Base-by-base conservation (phyloP, 2,888 invertebrate genomes). In the Eueremaeus valkanovi region DNA sequence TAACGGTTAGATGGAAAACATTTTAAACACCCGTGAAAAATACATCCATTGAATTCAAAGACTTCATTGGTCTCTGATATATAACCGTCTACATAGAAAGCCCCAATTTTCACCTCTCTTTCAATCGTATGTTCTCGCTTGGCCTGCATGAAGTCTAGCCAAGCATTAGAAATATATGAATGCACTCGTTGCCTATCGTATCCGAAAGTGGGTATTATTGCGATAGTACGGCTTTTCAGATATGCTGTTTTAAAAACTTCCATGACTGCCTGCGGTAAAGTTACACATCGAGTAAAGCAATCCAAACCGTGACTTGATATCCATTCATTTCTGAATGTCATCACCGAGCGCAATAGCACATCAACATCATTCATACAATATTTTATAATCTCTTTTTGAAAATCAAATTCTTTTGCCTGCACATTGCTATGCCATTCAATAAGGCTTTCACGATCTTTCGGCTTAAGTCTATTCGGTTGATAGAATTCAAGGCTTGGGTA, bases 11-110 rank as follows among this genome's bases (percentile, higher is more conserved):
- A 3, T 0, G 49, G 74, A 36, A 45, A 79, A 72, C 79, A 80
- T n/a, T 70, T 61, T 0, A 13, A 29, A 68, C 80, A 81, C 1
- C 79, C 79, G 73, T 80, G 80, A 40, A 24, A 78, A 27, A 75
- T 73, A 75, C 80, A 81, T 0, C 79, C 79, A n/a, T 78, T 72
- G 33, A 76, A 80, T 33, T 79, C 77, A 36, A 75, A 80, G 5
- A 80, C 55, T 8, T 66, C 75, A 3, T 73, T 76, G 1, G 27
- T 55, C 13, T 66, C 55, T n/a, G 18, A 36, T 45, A 72, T 66
- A 61, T 63, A 51, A 0, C 79, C 80, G 74, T 80, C 80, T 1
- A 77, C 79, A 21, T 33, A 76, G 29, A 36, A 76, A 5, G 63
- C 68, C 3, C 76, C 74, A 33, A 80, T 61, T 31, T 66, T 74